These are phyloP conservation scores for Halcyon leucocephala DNA, from an alignment of 2,797 vertebrate species.

Conservation along the genomic window DNA sequence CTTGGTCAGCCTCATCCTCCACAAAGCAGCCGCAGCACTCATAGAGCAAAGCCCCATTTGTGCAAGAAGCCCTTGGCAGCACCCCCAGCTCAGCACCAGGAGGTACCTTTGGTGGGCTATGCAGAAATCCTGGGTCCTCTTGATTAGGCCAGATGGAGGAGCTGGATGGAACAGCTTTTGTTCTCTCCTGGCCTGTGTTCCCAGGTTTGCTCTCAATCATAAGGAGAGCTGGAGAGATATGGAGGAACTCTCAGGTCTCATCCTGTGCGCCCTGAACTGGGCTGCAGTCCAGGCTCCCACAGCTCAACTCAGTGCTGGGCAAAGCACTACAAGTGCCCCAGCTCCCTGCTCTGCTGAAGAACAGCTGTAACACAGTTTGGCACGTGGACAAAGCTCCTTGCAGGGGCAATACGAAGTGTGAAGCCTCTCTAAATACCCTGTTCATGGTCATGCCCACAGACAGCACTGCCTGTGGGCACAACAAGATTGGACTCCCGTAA, in stretches of 20 bases:
- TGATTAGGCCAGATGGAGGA: not conserved
- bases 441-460: too few species aligned
- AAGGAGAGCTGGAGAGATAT: not conserved
- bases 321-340: too few species aligned
- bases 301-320: not conserved
- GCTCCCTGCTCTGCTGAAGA: too few species aligned
- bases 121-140: not conserved
- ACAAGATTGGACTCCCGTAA: not conserved
- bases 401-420: too few species aligned
- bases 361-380: too few species aligned
- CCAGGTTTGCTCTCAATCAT: not conserved
- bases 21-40: not conserved
- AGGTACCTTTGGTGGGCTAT: not conserved
- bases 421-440: too few species aligned
- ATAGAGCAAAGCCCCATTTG: not conserved
- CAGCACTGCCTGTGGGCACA: not conserved
- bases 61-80: not conserved
- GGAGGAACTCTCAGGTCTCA: not conserved
- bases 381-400: too few species aligned
- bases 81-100: not conserved
- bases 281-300: not conserved
- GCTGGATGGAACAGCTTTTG: not conserved
- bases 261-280: not conserved
- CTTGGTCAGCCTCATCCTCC: not conserved
- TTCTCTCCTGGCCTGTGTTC: not conserved